Base-by-base conservation (phyloP, 2,888 invertebrate species). In the Alcis repandata region DNA sequence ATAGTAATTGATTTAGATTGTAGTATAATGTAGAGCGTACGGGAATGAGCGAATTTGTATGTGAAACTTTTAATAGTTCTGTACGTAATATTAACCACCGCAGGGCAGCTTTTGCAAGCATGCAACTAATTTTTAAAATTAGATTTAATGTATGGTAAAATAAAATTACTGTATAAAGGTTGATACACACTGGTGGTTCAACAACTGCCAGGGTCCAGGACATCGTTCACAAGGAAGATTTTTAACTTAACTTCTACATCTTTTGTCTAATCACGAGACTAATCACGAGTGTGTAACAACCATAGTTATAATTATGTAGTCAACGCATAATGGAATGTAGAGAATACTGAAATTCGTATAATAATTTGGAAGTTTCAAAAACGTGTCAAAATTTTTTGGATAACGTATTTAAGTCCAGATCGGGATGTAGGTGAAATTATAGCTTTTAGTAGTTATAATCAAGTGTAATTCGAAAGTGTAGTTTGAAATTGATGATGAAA, bases 371-470 rank as follows among this genome's bases (percentile, higher is more conserved):
- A 81, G 83, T 87, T 88, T 88, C 85, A 83, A 81, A 90, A 88
- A 88, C 83, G 92, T 92, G 92, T 92, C 92, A 92, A 92, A 92
- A 88, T 82, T 86, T 89, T 85, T 85, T 81, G 82, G 72, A 67
- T 69, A 69, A 72, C 78, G 80, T 82, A 83, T 75, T 76, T 91
- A 88, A 87, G 80, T 86, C 85, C 80, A 80, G 83, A 80, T 86
- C 83, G 84, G 86, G 83, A 82, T 79, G 87, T 91, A 91, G 90
- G 82, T 91, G 87, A 90, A 90, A 86, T 87, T 89, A 91, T 91
- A 92, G 93, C 92, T 91, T 93, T 90, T 81, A 79, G 89, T 93
- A 93, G 91, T 91, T 90, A 90, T 92, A 92, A 91, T 90, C 91
- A 89, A 91, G 85, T 89, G 89, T 91, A 90, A 90, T 92, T 90